Percentiles rank a stretch among this genome's conserved stretches.
Evolutionary conservation across 2,888 invertebrate species (phyloP).

Genomic region (Tetramorium bicarinatum): DNA sequence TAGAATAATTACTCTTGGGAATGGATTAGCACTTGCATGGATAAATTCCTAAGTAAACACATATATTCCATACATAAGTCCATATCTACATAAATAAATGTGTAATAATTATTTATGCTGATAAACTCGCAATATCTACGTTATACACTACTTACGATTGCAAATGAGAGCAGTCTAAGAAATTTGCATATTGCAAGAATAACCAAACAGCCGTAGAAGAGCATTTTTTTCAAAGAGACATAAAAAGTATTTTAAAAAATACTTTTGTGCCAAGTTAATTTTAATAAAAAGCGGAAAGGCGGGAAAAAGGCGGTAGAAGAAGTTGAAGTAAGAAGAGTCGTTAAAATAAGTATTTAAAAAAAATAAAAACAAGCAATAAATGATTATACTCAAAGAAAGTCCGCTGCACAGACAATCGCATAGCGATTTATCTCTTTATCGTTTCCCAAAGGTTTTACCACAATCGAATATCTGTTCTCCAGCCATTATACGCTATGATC

Average conservation of each 20-base stretch:
- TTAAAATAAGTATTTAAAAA: constrained; percentile 8
- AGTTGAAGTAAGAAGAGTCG: not conserved
- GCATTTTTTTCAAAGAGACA: not conserved
- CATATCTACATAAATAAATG: constrained; percentile 24
- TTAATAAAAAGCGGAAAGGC: not conserved
- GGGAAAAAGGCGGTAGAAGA: not conserved
- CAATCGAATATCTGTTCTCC: constrained; percentile 10
- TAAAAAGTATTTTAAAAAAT: constrained; percentile 3
- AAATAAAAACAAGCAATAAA: not conserved
- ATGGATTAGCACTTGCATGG: not conserved
- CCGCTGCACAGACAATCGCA: not conserved
- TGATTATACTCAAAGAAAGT: constrained; percentile 18
- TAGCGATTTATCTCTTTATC: not conserved
- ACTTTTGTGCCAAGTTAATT: not conserved
- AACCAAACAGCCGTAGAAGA: not conserved
- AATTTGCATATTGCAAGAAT: not conserved
- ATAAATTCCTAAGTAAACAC: not conserved
- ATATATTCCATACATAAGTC: not conserved
- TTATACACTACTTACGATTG: not conserved
- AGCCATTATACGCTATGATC: constrained; percentile 11
- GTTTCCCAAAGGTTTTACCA: not conserved
- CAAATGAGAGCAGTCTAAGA: not conserved
- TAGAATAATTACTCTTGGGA: not conserved
- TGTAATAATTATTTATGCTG: constrained; percentile 12
- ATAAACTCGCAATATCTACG: not conserved